These are phyloP conservation scores for Ciconia maguari DNA, from an alignment of 2,113 vertebrate species.

Conservation along the genomic window DNA sequence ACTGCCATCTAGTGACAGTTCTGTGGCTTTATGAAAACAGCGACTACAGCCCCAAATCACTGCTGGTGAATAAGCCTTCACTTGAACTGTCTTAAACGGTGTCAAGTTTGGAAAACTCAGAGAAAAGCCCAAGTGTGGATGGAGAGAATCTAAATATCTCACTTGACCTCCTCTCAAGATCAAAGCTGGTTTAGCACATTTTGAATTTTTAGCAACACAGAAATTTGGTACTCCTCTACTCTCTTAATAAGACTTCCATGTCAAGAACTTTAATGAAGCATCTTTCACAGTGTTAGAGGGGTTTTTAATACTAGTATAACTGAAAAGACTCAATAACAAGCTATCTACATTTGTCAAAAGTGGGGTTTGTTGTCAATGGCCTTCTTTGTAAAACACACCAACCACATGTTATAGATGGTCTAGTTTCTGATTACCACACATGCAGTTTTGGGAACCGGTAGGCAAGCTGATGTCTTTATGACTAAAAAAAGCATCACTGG, in stretches of 20 bases:
- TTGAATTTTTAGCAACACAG: not conserved
- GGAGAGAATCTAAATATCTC: not conserved
- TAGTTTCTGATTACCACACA: rapidly evolving
- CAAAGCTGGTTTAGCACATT: not conserved
- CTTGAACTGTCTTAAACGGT: not conserved
- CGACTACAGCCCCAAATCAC: not conserved
- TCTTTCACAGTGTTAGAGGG: not conserved
- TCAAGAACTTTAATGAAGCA: not conserved
- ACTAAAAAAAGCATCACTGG: not conserved
- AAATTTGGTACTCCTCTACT: not conserved
- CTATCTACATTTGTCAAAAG: not conserved
- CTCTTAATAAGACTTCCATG: not conserved
- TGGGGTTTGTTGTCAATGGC: not conserved
- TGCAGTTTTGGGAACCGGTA: not conserved
- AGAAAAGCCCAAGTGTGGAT: not conserved
- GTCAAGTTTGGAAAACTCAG: not conserved
- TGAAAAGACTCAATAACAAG: not conserved
- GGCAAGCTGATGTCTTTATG: not conserved
- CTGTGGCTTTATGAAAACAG: not conserved
- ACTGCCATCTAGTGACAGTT: constrained; percentile 49
- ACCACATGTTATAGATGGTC: not conserved
- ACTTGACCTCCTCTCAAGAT: not conserved
- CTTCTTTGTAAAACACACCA: not conserved
- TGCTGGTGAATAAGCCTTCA: not conserved
- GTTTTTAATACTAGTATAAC: not conserved